phyloP scores from a whole-genome alignment of 2,797 vertebrate species.

The Odontamblyopus lacepedii region DNA sequence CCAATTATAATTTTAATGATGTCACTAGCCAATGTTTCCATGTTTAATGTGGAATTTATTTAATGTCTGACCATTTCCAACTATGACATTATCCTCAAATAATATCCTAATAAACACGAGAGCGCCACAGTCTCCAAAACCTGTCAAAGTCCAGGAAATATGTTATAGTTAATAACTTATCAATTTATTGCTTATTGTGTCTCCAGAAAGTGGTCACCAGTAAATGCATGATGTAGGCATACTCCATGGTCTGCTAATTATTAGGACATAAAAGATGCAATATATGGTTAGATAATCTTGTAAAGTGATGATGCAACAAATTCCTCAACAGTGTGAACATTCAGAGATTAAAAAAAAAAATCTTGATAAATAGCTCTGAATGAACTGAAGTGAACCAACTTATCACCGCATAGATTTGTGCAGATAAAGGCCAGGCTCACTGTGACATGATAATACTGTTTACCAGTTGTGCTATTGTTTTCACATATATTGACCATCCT shows the following conservation, averaged over 20 bases:
- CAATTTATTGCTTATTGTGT: not conserved
- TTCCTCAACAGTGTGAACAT: not conserved
- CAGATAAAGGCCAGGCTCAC: not conserved
- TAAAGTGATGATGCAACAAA: not conserved
- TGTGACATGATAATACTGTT: conserved; percentile 5
- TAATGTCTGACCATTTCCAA: too few species aligned
- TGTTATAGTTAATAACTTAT: not conserved
- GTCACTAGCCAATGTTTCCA: too few species aligned
- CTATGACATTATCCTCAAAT: too few species aligned
- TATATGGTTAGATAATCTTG: not conserved
- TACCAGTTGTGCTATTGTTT: too few species aligned
- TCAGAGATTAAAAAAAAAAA: not conserved
- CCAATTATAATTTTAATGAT: too few species aligned
- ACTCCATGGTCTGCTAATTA: not conserved
- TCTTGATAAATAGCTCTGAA: not conserved
- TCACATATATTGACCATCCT: too few species aligned
- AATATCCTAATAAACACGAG: not conserved
- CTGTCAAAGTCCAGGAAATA: not conserved
- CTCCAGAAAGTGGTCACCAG: not conserved
- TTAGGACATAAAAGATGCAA: not conserved
- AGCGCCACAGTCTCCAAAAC: too few species aligned
- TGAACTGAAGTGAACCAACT: not conserved
- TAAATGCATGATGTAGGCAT: not conserved
- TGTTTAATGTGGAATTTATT: too few species aligned
- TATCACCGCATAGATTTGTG: not conserved